Conservation (phyloP, 2,113 vertebrate genomes). For the Eubucco bourcierii region DNA sequence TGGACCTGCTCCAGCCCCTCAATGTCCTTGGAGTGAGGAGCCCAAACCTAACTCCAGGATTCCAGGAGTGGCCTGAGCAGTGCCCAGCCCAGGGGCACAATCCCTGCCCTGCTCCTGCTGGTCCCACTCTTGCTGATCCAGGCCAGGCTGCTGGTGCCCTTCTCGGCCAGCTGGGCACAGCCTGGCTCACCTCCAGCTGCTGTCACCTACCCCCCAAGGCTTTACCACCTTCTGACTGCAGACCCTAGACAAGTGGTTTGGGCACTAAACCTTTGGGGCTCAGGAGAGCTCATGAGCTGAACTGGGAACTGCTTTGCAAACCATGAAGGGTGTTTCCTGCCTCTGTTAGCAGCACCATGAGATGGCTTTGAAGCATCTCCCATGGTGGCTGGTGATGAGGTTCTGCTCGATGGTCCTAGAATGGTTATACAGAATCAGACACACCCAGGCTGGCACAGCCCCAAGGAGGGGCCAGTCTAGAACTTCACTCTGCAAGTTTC, state of each 20-base stretch:
- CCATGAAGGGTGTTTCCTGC: too few species aligned
- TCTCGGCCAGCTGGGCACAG: too few species aligned
- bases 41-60: background rate
- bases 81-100: background rate
- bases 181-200: too few species aligned
- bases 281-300: background rate
- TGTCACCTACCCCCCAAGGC: too few species aligned
- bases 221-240: background rate
- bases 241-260: background rate
- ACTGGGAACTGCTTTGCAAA: background rate
- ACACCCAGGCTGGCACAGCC: too few species aligned
- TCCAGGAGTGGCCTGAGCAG: background rate
- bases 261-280: background rate
- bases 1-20: background rate
- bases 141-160: too few species aligned
- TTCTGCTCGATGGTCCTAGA: too few species aligned
- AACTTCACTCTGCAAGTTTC: too few species aligned
- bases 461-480: too few species aligned
- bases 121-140: too few species aligned
- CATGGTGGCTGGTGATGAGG: too few species aligned
- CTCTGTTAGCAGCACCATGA: background rate
- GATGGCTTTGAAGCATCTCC: background rate
- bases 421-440: too few species aligned
- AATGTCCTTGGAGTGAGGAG: background rate
- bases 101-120: background rate